Base-by-base conservation (phyloP, 2,113 vertebrate species). In the Lipotes vexillifer region DNA sequence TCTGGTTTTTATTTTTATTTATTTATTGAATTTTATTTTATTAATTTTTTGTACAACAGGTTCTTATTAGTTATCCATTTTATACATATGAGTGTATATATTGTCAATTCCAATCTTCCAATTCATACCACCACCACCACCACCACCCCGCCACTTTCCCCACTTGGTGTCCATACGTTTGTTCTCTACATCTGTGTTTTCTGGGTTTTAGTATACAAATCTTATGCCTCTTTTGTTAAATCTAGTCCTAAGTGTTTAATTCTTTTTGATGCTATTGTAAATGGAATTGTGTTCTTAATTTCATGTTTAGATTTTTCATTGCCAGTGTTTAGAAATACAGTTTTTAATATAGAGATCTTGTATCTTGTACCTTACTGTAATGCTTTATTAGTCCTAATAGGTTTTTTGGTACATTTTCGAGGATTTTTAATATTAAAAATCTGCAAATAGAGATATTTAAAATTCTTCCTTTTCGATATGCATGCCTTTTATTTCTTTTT, bases 211-310 rank as follows among this genome's bases (percentile, higher is more conserved):
- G 36, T 33, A 46, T 75, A 68, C 0, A 57, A 29, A 13, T 75
- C 36, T 95, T 78, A 9, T 6, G 90, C 27, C 78, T 86, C n/a
- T 91, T 88, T 55, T 38, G 61, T 78, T 77, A 90, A 63, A n/a
- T 82, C 17, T 94, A 7, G 66, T 74, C 9, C 46, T 74, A 89
- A 65, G 11, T 77, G 31, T 38, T 75, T 78, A 36, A 77, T 69
- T 78, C 55, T 33, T 91, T 85, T 77, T 85, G 49, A 65, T 77
- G 33, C 38, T 49, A 29, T 81, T 94, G 18, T 85, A 69, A 69
- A 31, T 69, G 41, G 57, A 78, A 91, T 91, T 94, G 12, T 81
- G 83, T 90, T 95, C 23, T 75, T 46, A 85, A 85, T 91, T 85
- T 90, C 72, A 71, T 29, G 41, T 55, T 89, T 65, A 66, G 29